Evolutionary conservation across 1,140 invertebrate genomes (phyloP).

Genomic region (Olivierus martensii): DNA sequence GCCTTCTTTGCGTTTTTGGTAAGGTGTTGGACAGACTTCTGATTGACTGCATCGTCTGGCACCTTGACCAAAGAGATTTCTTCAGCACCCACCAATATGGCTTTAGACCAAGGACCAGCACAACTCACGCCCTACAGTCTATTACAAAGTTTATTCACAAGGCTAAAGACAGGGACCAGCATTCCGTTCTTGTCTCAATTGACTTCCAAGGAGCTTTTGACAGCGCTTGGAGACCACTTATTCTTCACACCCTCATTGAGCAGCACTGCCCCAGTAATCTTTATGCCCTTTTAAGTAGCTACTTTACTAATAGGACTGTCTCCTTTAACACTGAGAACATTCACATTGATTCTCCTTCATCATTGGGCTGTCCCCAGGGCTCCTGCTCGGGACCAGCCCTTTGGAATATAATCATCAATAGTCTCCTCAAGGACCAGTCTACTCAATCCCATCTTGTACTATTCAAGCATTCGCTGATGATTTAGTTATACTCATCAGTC

Average conservation of each 20-base stretch:
- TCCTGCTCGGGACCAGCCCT: too few relatives aligned
- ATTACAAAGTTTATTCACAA: background rate
- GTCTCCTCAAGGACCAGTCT: too few relatives aligned
- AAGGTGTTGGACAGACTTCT: too few relatives aligned
- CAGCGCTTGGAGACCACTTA: background rate
- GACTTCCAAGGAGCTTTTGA: background rate
- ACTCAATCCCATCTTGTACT: too few relatives aligned
- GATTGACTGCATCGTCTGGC: too few relatives aligned
- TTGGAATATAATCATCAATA: too few relatives aligned
- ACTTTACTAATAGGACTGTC: background rate
- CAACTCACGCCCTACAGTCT: background rate
- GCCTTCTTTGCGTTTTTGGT: too few relatives aligned
- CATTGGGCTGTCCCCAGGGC: too few relatives aligned
- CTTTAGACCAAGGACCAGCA: background rate
- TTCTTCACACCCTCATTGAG: background rate
- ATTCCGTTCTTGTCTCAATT: background rate
- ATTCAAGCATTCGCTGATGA: too few relatives aligned
- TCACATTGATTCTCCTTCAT: too few relatives aligned
- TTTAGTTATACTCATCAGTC: too few relatives aligned
- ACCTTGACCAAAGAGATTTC: too few relatives aligned
- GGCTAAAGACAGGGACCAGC: background rate
- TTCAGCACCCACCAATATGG: background rate
- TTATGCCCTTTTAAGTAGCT: background rate
- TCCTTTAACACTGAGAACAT: background rate
- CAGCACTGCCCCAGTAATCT: background rate